Evolutionary conservation across 1,140 invertebrate species (phyloP), one percentile per base, ranked within the genome.

Genomic region (Nautilus pompilius): DNA sequence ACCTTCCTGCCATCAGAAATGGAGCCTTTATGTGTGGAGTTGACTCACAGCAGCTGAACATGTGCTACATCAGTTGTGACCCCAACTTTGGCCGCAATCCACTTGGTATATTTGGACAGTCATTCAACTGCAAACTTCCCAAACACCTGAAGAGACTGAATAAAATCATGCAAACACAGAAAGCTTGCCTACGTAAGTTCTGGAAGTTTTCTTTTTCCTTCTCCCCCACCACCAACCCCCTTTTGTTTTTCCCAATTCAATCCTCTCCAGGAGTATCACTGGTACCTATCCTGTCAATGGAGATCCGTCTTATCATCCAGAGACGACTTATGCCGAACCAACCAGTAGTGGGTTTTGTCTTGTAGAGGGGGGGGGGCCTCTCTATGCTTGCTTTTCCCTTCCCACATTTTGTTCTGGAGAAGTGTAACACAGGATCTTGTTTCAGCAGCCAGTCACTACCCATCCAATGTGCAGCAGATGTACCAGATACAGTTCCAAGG

Each of bases 141-240:
- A 63, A 67, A 36, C 61, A 72, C 48, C 36, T 74, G n/a, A 60
- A 58, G 10, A 55, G 62, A 20, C 46, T 76, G 17, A 72, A 60
- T 20, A 62, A 58, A 48, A 48, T 65, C 20, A 67, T 74, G 65
- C 59, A 67, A 32, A 68, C 48, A 28, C 70, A 72, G 30, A 45
- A 68, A 46, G 65, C 74, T n/a, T 76, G 74, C 58, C 33, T 74
- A 20, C 58, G 74, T 76, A 57, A 66, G 72, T 72, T 28, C n/a
- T n/a, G n/a, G n/a, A n/a, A n/a, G n/a, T n/a, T n/a, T n/a, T n/a
- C n/a, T n/a, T n/a, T n/a, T n/a, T n/a, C n/a, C n/a, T n/a, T n/a
- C n/a, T n/a, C n/a, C n/a, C n/a, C n/a, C n/a, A n/a, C n/a, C n/a
- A n/a, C n/a, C n/a, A n/a, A n/a, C n/a, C n/a, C n/a, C n/a, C n/a